phyloP scores from a whole-genome alignment of 2,888 invertebrate species.

The Opisthograptis luteolata region DNA sequence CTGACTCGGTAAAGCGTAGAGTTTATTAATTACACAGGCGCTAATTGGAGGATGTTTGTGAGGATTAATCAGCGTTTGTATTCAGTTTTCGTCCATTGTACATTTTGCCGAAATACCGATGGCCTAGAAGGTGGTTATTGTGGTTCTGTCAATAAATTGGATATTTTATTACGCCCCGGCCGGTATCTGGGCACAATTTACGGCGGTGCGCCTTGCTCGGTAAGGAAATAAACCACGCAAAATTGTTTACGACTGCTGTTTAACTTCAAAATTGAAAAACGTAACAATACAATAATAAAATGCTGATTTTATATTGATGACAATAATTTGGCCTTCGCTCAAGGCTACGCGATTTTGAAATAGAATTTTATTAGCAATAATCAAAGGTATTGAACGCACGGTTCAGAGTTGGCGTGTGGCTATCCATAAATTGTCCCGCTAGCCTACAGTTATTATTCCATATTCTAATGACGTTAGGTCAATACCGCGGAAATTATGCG shows the following conservation, averaged over 20 bases:
- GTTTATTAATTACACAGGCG: constrained; percentile 38
- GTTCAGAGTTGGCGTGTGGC: too few relatives aligned
- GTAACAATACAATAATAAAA: constrained; percentile 29
- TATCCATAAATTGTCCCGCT: neutral
- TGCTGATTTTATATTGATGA: constrained; percentile 23
- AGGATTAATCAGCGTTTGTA: constrained; percentile 25
- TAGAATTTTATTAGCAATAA: neutral
- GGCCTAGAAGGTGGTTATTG: constrained; percentile 41
- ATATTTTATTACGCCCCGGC: constrained; percentile 53
- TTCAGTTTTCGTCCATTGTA: constrained; percentile 13
- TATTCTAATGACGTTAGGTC: neutral
- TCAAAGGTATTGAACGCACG: too few relatives aligned
- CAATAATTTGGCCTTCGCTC: constrained; percentile 16
- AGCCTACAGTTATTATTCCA: neutral
- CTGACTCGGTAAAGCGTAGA: constrained; percentile 29
- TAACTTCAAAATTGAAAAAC: constrained; percentile 44
- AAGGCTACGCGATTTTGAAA: neutral
- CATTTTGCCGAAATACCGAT: constrained; percentile 34
- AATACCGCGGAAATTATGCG: neutral
- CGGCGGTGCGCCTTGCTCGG: constrained; percentile 47
- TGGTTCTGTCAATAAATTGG: constrained; percentile 55
- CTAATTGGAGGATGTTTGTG: constrained; percentile 33
- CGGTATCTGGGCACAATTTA: constrained; percentile 57
- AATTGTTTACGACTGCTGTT: constrained; percentile 56
- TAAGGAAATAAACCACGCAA: constrained; percentile 54